Base-by-base conservation (phyloP, 2,797 vertebrate genomes). In the Pteronotus mesoamericanus region DNA sequence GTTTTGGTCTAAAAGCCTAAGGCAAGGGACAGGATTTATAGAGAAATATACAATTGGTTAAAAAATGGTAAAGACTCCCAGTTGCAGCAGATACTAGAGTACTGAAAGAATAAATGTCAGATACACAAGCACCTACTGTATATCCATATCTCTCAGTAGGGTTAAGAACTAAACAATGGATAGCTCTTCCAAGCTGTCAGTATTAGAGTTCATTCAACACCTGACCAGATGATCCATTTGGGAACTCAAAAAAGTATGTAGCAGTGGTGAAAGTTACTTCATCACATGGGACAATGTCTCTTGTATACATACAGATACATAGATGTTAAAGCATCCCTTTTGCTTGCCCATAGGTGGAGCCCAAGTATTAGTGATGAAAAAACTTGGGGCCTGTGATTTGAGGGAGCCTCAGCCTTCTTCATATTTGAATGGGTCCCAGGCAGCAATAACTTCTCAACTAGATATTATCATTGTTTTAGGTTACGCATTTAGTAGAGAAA, bases 351-450 rank as follows among this genome's bases (percentile, higher is more conserved):
- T 53, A 83, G 64, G 42, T 86, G 42, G 61, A 86, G 55, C 32
- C 42, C 11, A 77, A 96, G 85, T n/a, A 83, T 61, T 57, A 94
- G 55, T 79, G 55, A 32, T 61, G 74, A 89, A 89, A 83, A 95
- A 86, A 95, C 5, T 26, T 48, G 53, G 61, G 9, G n/a, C 4
- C 18, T 51, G 24, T 61, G 48, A 32, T 59, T 91, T 95, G 72
- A 80, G 34, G n/a, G 19, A 88, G 46, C 11, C 55, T 82, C 11
- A 78, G 44, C 6, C 51, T 94, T 78, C 51, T 94, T 83, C 32
- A 55, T 84, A 75, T 18, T 39, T 93, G 37, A 83, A 84, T 64
- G 39, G 42, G 14, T 93, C 61, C 42, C 34, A 77, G 32, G 89
- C 15, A 92, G 87, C 68, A 88, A 61, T 83, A 91, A 86, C 74